Conservation (phyloP, 2,797 vertebrate genomes). For the Coregonus ussuriensis region DNA sequence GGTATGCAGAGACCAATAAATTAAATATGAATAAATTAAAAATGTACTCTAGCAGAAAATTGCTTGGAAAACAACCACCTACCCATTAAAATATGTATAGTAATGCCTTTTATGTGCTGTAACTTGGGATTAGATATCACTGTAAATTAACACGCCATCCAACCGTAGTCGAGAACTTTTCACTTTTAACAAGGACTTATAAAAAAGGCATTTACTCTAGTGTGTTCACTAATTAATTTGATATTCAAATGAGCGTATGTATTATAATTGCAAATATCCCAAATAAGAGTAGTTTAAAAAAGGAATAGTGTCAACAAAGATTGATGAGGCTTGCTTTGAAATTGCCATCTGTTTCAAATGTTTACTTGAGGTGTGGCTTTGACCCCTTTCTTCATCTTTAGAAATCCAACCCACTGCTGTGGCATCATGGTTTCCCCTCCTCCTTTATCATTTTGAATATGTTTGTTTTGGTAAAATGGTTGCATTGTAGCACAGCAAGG, state of each 20-base stretch:
- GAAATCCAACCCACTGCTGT: conserved; percentile 47
- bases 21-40: conserved; percentile 87
- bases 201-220: conserved; percentile 85
- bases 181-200: conserved; percentile 92
- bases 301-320: conserved; percentile 81
- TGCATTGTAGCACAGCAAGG: conserved; percentile 7
- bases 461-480: conserved; percentile 27
- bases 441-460: conserved; percentile 52
- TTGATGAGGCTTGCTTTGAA: conserved; percentile 77
- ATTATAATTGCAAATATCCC: conserved; percentile 85
- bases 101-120: conserved; percentile 83
- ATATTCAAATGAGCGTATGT: conserved; percentile 87
- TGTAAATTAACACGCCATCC: conserved; percentile 88
- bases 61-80: conserved; percentile 86
- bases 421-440: conserved; percentile 32
- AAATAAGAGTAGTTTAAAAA: conserved; percentile 82
- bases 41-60: conserved; percentile 88
- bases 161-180: conserved; percentile 84
- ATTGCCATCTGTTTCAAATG: conserved; percentile 78
- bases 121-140: conserved; percentile 86
- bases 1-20: conserved; percentile 84
- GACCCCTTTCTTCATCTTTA: conserved; percentile 38
- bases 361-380: conserved; percentile 57
- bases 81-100: conserved; percentile 88
- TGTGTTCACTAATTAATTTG: conserved; percentile 90